These are phyloP conservation scores for Yponomeuta plumbellus DNA, from an alignment of 2,888 invertebrate genomes.

Conservation along the genomic window DNA sequence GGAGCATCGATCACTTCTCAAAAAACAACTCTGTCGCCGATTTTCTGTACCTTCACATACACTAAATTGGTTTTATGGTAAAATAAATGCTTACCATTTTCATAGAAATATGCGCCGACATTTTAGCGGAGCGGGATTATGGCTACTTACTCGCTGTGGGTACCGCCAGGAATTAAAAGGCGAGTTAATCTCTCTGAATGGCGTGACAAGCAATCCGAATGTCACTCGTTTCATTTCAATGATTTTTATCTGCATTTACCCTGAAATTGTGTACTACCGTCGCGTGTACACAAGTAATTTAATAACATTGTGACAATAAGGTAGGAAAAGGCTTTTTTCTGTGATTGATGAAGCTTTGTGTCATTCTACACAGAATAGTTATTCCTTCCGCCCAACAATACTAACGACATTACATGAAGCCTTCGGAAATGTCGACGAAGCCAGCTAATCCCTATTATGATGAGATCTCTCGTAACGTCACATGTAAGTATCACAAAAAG, in stretches of 20 bases:
- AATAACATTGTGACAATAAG: not conserved
- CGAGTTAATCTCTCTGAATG: conserved; percentile 42
- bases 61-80: too few species aligned
- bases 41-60: too few species aligned
- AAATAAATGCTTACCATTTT: too few species aligned
- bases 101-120: not conserved
- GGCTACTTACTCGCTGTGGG: conserved; percentile 30
- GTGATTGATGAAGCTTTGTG: not conserved
- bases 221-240: conserved; percentile 52
- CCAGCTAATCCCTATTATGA: conserved; percentile 3
- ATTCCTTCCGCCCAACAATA: not conserved
- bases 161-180: conserved; percentile 31
- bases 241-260: conserved; percentile 36
- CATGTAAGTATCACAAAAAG: too few species aligned
- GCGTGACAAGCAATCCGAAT: conserved; percentile 53
- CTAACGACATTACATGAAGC: not conserved
- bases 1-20: too few species aligned
- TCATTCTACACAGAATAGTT: not conserved
- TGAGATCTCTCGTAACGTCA: not conserved
- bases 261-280: conserved; percentile 36
- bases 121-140: conserved; percentile 19
- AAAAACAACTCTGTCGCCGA: too few species aligned
- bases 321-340: not conserved
- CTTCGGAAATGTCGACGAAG: not conserved
- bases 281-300: conserved; percentile 12